Conservation (phyloP, 2,888 invertebrate genomes). For the Homarus gammarus region DNA sequence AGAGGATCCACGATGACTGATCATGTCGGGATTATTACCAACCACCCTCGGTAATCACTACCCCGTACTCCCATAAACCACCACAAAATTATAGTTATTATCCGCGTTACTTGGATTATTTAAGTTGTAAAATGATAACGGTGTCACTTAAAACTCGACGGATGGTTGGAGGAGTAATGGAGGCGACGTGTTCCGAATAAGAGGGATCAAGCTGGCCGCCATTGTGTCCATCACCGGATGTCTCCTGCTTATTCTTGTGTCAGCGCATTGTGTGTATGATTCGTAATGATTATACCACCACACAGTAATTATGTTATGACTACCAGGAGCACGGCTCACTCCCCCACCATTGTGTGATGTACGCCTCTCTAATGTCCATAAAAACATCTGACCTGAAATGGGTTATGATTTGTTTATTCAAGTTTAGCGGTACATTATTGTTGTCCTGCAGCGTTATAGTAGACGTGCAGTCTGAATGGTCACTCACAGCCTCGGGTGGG, state of each 20-base stretch:
- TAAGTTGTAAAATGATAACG: not conserved
- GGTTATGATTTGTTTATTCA: too few relatives aligned
- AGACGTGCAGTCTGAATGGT: too few relatives aligned
- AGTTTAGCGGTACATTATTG: too few relatives aligned
- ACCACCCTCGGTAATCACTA: constrained; percentile 21
- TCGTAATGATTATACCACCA: constrained; percentile 23
- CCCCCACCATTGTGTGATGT: too few relatives aligned
- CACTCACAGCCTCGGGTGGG: too few relatives aligned
- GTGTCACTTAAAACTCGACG: not conserved
- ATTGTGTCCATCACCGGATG: constrained; percentile 27
- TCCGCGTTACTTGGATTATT: not conserved
- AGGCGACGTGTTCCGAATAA: not conserved
- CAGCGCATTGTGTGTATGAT: constrained; percentile 12
- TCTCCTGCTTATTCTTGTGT: constrained; percentile 36
- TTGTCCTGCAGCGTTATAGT: too few relatives aligned
- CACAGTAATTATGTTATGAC: constrained; percentile 1
- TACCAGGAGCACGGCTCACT: not conserved
- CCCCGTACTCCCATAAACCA: not conserved
- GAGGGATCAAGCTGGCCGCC: not conserved
- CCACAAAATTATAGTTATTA: not conserved
- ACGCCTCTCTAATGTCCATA: too few relatives aligned
- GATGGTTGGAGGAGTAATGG: not conserved
- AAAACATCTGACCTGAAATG: too few relatives aligned
- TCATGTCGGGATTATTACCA: constrained; percentile 17
- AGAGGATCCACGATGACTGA: constrained; percentile 45